These are phyloP conservation scores for Diceros bicornis DNA, from an alignment of 2,797 vertebrate species.

Conservation along the genomic window DNA sequence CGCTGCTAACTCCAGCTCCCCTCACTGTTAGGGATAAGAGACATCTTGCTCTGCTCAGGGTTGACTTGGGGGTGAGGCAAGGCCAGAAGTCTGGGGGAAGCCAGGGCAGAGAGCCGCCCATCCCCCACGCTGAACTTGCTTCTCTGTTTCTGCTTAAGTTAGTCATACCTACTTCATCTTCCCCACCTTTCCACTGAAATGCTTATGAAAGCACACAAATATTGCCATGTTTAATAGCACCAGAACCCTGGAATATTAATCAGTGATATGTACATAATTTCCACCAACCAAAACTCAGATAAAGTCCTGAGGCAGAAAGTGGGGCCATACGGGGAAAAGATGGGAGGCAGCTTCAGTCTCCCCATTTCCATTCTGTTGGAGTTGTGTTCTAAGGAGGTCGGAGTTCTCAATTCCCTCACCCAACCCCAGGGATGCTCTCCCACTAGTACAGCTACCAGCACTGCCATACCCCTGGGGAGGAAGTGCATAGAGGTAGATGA, in stretches of 20 bases:
- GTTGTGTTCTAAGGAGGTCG: neutral
- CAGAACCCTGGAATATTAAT: neutral
- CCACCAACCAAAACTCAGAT: neutral
- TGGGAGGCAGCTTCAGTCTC: neutral
- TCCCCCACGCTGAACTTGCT: neutral
- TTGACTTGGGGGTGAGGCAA: neutral
- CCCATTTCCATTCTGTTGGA: neutral
- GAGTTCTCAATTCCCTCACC: neutral
- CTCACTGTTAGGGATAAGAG: neutral
- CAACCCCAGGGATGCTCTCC: neutral
- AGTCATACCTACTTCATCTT: neutral
- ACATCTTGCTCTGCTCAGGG: neutral
- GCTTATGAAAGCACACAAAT: constrained; percentile 1
- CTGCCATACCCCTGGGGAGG: neutral
- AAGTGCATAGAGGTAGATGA: neutral
- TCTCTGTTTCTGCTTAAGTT: neutral
- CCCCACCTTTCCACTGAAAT: neutral
- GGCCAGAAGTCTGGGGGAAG: neutral
- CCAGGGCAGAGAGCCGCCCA: neutral
- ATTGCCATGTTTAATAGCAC: neutral
- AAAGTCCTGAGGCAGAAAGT: neutral
- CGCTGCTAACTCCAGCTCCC: neutral
- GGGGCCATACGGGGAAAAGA: neutral
- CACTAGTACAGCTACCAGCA: too few species aligned
- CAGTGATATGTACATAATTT: neutral